These are phyloP conservation scores for Platichthys stellatus DNA, from an alignment of 2,113 vertebrate species.

Conservation along the genomic window DNA sequence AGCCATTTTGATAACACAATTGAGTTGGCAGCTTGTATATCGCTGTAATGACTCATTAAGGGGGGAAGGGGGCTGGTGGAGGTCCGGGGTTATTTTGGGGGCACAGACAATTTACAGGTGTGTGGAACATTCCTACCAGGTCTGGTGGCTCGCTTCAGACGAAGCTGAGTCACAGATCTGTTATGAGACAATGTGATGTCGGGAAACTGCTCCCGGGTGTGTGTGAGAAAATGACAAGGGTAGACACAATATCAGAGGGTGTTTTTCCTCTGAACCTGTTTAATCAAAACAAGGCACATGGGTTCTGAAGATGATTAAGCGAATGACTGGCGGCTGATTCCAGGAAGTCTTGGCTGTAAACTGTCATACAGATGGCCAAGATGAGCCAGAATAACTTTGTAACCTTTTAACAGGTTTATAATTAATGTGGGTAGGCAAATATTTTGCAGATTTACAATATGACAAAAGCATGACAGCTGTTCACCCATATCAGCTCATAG, in stretches of 20 bases:
- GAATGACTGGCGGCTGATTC: constrained; percentile 13
- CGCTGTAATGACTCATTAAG: constrained; percentile 25
- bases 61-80: background rate
- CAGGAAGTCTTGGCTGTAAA: constrained; percentile 25
- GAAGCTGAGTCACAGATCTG: constrained; percentile 22
- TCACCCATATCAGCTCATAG: background rate
- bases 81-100: background rate
- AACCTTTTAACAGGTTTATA: background rate
- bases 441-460: background rate
- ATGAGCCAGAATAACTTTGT: background rate
- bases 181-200: background rate
- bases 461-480: constrained; percentile 11
- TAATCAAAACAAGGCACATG: background rate
- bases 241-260: constrained; percentile 3
- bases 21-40: too few species aligned
- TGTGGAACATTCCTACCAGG: constrained; percentile 60
- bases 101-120: constrained; percentile 53
- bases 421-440: background rate
- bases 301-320: constrained; percentile 34
- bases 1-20: too few species aligned
- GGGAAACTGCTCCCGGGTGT: constrained; percentile 9
- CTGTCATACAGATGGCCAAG: constrained; percentile 8
- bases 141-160: constrained; percentile 25
- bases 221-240: constrained; percentile 17
- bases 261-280: constrained; percentile 5